Conservation (phyloP, 1,140 invertebrate genomes). For the Pseudomyrmex pallidus region DNA sequence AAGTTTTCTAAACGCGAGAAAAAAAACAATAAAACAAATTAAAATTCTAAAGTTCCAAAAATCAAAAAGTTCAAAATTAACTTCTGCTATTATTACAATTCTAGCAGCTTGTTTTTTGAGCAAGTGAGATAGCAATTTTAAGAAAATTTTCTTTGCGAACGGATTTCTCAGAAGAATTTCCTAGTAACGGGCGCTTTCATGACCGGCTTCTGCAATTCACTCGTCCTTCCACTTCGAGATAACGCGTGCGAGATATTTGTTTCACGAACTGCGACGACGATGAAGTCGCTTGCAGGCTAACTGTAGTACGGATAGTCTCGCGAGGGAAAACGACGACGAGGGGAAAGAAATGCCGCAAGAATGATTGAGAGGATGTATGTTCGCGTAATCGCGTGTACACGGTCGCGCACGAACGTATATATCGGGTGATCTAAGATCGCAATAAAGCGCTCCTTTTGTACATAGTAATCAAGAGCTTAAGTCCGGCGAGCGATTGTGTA, state of each 20-base stretch:
- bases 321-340: constrained; percentile 43
- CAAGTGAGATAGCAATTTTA: neutral
- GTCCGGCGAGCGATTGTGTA: neutral
- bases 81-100: neutral
- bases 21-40: too few relatives aligned
- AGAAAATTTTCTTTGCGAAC: neutral
- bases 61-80: neutral
- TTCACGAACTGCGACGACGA: constrained; percentile 58
- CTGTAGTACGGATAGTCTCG: constrained; percentile 27
- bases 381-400: constrained; percentile 41
- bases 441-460: neutral
- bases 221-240: constrained; percentile 48
- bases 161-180: neutral
- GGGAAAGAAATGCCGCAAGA: constrained; percentile 32
- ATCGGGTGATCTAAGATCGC: constrained; percentile 40
- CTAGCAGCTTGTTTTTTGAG: neutral
- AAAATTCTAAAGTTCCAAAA: neutral
- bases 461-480: neutral
- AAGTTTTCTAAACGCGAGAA: too few relatives aligned
- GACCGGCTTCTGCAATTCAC: constrained; percentile 35
- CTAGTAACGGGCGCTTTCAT: constrained; percentile 5
- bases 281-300: constrained; percentile 56
- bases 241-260: constrained; percentile 56
- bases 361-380: constrained; percentile 50
- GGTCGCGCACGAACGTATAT: constrained; percentile 30